Base-by-base conservation (phyloP, 2,888 invertebrate genomes). In the Scaptomyza tumidula region DNA sequence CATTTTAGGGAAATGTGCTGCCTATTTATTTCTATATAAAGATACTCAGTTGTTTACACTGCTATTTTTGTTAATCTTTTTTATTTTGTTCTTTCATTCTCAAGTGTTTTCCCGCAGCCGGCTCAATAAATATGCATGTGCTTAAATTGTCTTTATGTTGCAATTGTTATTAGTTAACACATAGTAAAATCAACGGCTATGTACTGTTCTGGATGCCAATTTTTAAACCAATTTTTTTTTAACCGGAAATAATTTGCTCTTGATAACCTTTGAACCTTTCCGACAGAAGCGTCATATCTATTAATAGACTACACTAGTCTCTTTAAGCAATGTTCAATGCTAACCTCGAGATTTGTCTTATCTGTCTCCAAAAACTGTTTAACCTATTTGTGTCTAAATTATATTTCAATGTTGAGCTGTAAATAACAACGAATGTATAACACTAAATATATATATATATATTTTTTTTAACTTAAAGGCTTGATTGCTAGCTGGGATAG, bases 1-100 rank as follows among this genome's bases (percentile, higher is more conserved):
- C 89, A 92, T 92, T 91, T 92, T 86, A 85, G 86, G 86, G 83
- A 89, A 91, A 87, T 89, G 76, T 78, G 88, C 77, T 86, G 88
- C 73, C 73, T 82, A 81, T 86, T 86, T 85, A 84, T 80, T 24
- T 24, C 79, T 75, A 70, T 80, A 79, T 83, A 87, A 83, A 83
- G 83, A 83, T 83, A 87, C 80, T 79, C 83, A 80, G 76, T 81
- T 87, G 86, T 88, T 46, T 71, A 69, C 81, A 76, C 49, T 57
- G 29, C 31, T 29, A 41, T 48, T 45, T 50, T 29, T 37, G 37
- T 53, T 55, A 24, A 31, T 31, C 19, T 45, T 39, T 56, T 29
- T 31, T 35, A 46, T 44, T 14, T 52, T 11, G 14, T 27, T 31
- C n/a, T 52, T 50, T 13, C 37, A 71, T 76, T 81, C 81, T 81